Percentiles rank a stretch among this genome's conserved stretches.
phyloP scores from a whole-genome alignment of 2,113 vertebrate species.

The Riparia riparia region DNA sequence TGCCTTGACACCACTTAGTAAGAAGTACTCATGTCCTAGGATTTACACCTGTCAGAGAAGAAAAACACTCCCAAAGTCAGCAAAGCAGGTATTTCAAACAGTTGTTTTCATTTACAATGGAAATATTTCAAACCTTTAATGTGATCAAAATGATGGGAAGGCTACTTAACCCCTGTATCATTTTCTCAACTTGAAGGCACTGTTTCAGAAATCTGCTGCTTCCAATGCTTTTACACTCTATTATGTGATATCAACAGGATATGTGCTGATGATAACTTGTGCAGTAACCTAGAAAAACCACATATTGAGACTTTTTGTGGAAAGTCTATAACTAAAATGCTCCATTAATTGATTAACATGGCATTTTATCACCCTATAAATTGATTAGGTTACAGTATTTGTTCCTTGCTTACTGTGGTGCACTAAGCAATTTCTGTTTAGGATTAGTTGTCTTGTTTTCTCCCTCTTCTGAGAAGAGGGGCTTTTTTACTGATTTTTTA shows the following conservation, averaged over 20 bases:
- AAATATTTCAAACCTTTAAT: conserved; percentile 45
- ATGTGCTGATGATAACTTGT: not conserved
- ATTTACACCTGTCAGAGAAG: conserved; percentile 24
- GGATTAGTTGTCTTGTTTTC: not conserved
- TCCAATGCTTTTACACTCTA: not conserved
- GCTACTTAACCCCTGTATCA: not conserved
- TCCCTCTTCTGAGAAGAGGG: not conserved
- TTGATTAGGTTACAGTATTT: not conserved
- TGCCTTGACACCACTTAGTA: not conserved
- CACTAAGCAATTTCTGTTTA: not conserved
- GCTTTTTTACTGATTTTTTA: not conserved
- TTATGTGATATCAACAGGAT: not conserved
- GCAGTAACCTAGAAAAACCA: not conserved
- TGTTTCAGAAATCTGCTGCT: not conserved
- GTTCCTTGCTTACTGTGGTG: not conserved
- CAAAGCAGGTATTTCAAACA: conserved; percentile 34
- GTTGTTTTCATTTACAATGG: conserved; percentile 3
- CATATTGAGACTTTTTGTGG: not conserved
- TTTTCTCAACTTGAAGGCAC: not conserved
- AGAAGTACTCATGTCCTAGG: not conserved
- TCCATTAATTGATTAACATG: not conserved
- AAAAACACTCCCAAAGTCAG: not conserved
- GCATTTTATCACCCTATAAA: not conserved
- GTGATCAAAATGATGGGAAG: not conserved
- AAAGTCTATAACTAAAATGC: not conserved